Evolutionary conservation across 2,113 vertebrate genomes (phyloP).

Genomic region (Urocitellus parryii): DNA sequence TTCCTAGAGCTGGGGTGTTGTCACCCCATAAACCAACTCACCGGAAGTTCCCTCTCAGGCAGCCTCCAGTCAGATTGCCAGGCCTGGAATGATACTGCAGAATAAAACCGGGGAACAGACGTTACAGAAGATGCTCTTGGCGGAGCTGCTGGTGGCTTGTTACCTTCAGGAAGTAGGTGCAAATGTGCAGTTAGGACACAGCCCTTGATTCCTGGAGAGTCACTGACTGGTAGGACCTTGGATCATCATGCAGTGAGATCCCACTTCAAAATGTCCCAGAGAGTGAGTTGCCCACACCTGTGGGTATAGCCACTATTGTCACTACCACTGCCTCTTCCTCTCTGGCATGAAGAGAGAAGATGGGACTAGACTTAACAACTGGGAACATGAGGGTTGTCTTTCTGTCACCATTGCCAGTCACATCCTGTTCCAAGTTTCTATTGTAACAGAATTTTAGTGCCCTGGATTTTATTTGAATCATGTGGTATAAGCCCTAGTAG

Average conservation of each 20-base stretch:
- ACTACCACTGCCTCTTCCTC: neutral
- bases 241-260: neutral
- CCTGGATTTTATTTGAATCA: neutral
- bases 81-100: neutral
- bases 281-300: neutral
- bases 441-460: neutral
- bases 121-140: neutral
- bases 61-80: neutral
- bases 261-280: neutral
- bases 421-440: neutral
- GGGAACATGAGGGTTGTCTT: neutral
- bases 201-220: neutral
- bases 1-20: neutral
- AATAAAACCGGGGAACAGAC: neutral
- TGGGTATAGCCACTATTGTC: fast-evolving
- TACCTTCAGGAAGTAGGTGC: neutral
- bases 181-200: neutral
- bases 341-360: neutral
- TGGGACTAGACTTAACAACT: neutral
- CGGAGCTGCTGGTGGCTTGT: neutral
- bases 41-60: neutral
- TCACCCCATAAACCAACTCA: neutral
- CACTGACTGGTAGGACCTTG: neutral
- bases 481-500: neutral
- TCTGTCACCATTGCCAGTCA: fast-evolving